A percentile compares a stretch with the other conserved stretches of the same genome.
These are phyloP conservation scores for Drosophila sproati DNA, from an alignment of 1,140 invertebrate species.

Conservation along the genomic window DNA sequence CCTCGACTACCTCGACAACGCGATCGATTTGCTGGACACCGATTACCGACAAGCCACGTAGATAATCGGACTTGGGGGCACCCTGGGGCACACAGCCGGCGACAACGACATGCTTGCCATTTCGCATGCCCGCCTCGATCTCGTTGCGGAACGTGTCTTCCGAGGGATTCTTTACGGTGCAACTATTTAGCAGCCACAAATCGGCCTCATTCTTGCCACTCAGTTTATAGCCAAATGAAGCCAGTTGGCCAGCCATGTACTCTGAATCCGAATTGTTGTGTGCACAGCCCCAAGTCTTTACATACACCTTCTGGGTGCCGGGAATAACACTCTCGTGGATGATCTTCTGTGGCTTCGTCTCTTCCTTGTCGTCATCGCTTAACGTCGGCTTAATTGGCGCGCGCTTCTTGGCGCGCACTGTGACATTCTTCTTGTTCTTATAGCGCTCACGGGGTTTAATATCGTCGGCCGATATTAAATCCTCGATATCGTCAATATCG, in stretches of 20 bases:
- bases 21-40: constrained; percentile 99
- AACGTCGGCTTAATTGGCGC: constrained; percentile 50
- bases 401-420: constrained; percentile 87
- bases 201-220: constrained; percentile 93
- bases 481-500: constrained; percentile 89
- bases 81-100: constrained; percentile 99
- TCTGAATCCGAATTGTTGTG: constrained; percentile 98
- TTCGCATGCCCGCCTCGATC: constrained; percentile 90
- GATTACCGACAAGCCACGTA: constrained; percentile 93
- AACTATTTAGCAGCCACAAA: constrained; percentile 98
- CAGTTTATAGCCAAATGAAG: constrained; percentile 94
- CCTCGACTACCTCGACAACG: constrained; percentile 99
- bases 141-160: constrained; percentile 99
- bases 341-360: constrained; percentile 56
- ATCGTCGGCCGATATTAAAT: constrained; percentile 91
- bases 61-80: constrained; percentile 89
- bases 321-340: constrained; percentile 89
- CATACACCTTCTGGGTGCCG: constrained; percentile 95
- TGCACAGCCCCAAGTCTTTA: constrained; percentile 99
- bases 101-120: constrained; percentile 94
- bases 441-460: constrained; percentile 91
- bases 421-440: constrained; percentile 88
- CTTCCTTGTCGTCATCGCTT: constrained; percentile 29
- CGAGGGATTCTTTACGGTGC: constrained; percentile 98
- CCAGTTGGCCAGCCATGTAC: constrained; percentile 98